Conservation (phyloP, 2,113 vertebrate species). For the Probosciger aterrimus region DNA sequence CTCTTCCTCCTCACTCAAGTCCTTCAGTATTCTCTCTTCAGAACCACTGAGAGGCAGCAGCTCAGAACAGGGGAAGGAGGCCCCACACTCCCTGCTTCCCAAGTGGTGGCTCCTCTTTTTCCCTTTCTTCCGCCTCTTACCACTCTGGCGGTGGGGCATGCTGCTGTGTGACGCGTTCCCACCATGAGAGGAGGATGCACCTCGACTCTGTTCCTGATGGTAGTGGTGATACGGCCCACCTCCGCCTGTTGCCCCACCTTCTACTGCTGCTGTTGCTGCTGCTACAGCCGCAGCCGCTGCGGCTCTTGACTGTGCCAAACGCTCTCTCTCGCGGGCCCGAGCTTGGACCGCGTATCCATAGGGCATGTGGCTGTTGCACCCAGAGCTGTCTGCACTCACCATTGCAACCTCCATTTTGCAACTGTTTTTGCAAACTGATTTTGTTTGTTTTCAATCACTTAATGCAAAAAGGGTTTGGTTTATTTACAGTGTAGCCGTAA, state of each 20-base stretch:
- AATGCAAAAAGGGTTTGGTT: background rate
- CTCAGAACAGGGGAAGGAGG: slow-evolving; percentile 87
- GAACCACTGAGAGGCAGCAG: slow-evolving; percentile 90
- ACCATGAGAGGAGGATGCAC: slow-evolving; percentile 72
- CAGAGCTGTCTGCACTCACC: slow-evolving; percentile 93
- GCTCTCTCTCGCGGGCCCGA: slow-evolving; percentile 87
- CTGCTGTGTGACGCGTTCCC: slow-evolving; percentile 32
- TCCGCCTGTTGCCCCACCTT: slow-evolving; percentile 67
- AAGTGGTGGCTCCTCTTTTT: slow-evolving; percentile 59
- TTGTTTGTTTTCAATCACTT: background rate
- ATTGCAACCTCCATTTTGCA: slow-evolving; percentile 94
- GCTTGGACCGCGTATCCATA: slow-evolving; percentile 89
- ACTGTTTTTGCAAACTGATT: background rate
- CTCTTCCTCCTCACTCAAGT: slow-evolving; percentile 88
- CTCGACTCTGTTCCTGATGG: slow-evolving; percentile 76
- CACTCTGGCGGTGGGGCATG: slow-evolving; percentile 66
- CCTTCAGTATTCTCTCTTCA: slow-evolving; percentile 91
- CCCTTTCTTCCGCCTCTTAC: slow-evolving; percentile 55
- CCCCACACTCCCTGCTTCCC: slow-evolving; percentile 60
- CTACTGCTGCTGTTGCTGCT: slow-evolving; percentile 81
- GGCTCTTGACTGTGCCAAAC: slow-evolving; percentile 79
- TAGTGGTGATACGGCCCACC: slow-evolving; percentile 81
- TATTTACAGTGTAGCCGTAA: background rate
- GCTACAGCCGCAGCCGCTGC: slow-evolving; percentile 76
- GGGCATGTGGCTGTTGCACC: slow-evolving; percentile 94